Conservation (phyloP, 1,140 invertebrate genomes). For the Gryllus bimaculatus region DNA sequence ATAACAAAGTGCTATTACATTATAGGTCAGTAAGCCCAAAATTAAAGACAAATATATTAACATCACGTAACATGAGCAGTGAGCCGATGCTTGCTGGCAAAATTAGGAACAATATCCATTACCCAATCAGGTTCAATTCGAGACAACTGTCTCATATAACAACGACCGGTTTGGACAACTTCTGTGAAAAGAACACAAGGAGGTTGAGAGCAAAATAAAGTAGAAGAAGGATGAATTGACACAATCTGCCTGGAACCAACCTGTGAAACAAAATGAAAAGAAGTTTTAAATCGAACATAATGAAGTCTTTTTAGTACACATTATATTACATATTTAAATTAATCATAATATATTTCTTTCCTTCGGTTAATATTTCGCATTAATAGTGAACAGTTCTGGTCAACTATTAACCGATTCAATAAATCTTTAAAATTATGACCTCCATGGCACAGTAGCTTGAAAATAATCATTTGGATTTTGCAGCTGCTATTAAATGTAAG, state of each 20-base stretch:
- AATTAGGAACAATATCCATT: slow-evolving; percentile 44
- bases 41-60: not conserved
- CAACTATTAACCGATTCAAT: too few species aligned
- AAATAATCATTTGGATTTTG: not conserved
- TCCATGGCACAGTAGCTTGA: not conserved
- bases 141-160: slow-evolving; percentile 68
- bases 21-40: too few species aligned
- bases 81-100: slow-evolving; percentile 24
- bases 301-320: not conserved
- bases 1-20: too few species aligned
- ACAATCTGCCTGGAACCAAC: slow-evolving; percentile 54
- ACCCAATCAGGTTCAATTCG: slow-evolving; percentile 68
- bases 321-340: slow-evolving; percentile 7
- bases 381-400: too few species aligned
- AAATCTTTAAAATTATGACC: too few species aligned
- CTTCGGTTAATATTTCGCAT: not conserved
- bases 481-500: not conserved
- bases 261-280: slow-evolving; percentile 35
- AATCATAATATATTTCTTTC: slow-evolving; percentile 12
- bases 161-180: slow-evolving; percentile 73
- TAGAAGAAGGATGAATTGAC: slow-evolving; percentile 75
- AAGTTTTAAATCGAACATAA: not conserved
- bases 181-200: slow-evolving; percentile 81
- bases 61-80: not conserved
- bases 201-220: slow-evolving; percentile 62